A percentile compares a stretch with the other conserved stretches of the same genome.
Evolutionary conservation across 1,140 invertebrate species (phyloP).

Genomic region (Geopemphigus sp.): DNA sequence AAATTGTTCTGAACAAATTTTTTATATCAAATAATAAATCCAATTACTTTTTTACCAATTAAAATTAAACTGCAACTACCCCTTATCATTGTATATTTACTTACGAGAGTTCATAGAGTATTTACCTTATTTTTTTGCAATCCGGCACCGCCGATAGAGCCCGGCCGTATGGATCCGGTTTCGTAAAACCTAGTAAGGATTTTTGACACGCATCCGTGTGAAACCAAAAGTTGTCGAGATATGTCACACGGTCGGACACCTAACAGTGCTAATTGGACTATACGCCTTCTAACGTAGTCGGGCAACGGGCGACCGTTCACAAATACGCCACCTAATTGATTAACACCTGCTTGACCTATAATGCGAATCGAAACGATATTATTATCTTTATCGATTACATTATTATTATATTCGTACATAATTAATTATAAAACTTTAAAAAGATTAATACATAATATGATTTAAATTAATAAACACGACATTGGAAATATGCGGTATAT

Average conservation of each 20-base stretch:
- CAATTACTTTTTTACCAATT: too few species aligned
- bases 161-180: slow-evolving; percentile 87
- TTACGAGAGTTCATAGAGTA: neutral
- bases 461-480: too few species aligned
- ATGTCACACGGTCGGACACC: slow-evolving; percentile 94
- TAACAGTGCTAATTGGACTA: slow-evolving; percentile 88
- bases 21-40: too few species aligned
- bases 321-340: slow-evolving; percentile 93
- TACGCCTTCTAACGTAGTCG: slow-evolving; percentile 87
- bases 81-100: too few species aligned
- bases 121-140: slow-evolving; percentile 43
- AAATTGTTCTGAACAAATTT: too few species aligned
- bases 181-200: slow-evolving; percentile 95
- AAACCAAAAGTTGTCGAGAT: slow-evolving; percentile 88
- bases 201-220: slow-evolving; percentile 94
- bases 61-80: too few species aligned
- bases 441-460: too few species aligned
- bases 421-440: too few species aligned
- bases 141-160: slow-evolving; percentile 73
- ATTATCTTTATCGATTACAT: neutral
- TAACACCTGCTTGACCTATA: slow-evolving; percentile 87
- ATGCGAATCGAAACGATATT: neutral
- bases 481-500: too few species aligned
- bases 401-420: too few species aligned
- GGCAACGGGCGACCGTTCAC: slow-evolving; percentile 93